A percentile compares a stretch with the other conserved stretches of the same genome.
Conservation (phyloP, 2,797 vertebrate genomes). For the Crypturellus tataupa region DNA sequence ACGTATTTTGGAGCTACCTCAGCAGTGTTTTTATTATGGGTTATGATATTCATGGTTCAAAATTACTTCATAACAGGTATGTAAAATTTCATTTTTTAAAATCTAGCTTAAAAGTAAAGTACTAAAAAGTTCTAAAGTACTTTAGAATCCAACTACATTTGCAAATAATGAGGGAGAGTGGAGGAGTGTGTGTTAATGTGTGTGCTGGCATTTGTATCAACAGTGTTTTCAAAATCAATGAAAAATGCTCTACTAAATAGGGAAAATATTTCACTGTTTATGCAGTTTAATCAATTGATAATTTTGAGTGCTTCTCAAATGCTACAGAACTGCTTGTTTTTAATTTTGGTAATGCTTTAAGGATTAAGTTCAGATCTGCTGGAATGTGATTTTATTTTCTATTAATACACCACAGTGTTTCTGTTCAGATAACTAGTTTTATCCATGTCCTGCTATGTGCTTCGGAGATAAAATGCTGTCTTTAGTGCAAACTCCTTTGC, state of each 20-base stretch:
- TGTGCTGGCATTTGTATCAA: neutral
- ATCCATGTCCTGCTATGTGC: no score
- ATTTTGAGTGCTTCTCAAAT: neutral
- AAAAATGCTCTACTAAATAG: neutral
- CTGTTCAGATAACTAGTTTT: no score
- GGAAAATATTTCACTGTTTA: neutral
- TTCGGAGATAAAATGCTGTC: neutral
- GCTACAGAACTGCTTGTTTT: neutral
- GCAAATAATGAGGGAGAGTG: neutral
- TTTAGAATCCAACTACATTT: neutral
- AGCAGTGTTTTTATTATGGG: slow-evolving; percentile 18
- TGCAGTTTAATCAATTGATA: neutral
- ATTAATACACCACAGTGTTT: neutral
- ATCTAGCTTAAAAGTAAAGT: neutral
- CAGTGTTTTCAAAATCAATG: neutral
- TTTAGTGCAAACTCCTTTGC: neutral
- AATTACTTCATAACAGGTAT: slow-evolving; percentile 62
- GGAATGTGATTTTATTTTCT: neutral
- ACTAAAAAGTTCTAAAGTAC: neutral
- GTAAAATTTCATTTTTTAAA: slow-evolving; percentile 44
- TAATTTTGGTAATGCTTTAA: neutral
- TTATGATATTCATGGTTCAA: slow-evolving; percentile 40
- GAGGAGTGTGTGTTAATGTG: fast-evolving
- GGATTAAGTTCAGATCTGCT: neutral
- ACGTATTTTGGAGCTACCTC: slow-evolving; percentile 35